Evolutionary conservation across 1,140 invertebrate species (phyloP), one percentile per base, ranked within the genome.

Genomic region (Caenorhabditis remanei): DNA sequence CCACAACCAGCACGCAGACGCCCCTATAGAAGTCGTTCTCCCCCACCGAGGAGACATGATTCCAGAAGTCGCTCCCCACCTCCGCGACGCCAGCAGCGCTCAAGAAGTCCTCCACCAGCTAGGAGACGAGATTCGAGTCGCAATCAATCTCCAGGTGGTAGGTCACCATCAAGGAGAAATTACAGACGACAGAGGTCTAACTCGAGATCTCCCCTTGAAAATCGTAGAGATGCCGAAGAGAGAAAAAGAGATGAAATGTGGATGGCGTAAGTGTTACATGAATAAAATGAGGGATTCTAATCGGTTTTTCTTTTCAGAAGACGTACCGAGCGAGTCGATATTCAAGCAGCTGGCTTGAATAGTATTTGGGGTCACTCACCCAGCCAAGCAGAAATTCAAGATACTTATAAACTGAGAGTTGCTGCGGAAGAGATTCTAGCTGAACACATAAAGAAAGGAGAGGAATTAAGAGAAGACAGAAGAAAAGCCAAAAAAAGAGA

Each of bases 281-380:
- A 32, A n/a, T 61, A 0, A 63, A 61, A 16, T 43, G 8, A 50
- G 24, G 41, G 43, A 67, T n/a, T 24, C 61, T 14, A 4, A 14
- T n/a, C 24, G 2, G 0, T 9, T 58, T 32, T 32, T 4, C 13
- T 8, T 88, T 89, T 90, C 41, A 92, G 90, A 41, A 84, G 92
- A 9, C 86, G 90, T 16, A 79, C 75, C 8, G 83, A 89, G 8
- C 90, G 91, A 56, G 88, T 90, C 63, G 40, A 85, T n/a, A 56
- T 90, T 24, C 87, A 87, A 14, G 53, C 71, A 21, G 24, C 71
- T 24, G 91, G 92, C 9, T 32, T 89, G 8, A 13, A 83, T 1
- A 58, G 61, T 7, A 87, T 93, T 67, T 92, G 91, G 91, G 91
- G 88, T 6, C 55, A 79, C 21, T 92, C 91, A 24, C 91, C 91